Evolutionary conservation across 2,888 invertebrate species (phyloP).

Genomic region (Sympetrum striolatum): DNA sequence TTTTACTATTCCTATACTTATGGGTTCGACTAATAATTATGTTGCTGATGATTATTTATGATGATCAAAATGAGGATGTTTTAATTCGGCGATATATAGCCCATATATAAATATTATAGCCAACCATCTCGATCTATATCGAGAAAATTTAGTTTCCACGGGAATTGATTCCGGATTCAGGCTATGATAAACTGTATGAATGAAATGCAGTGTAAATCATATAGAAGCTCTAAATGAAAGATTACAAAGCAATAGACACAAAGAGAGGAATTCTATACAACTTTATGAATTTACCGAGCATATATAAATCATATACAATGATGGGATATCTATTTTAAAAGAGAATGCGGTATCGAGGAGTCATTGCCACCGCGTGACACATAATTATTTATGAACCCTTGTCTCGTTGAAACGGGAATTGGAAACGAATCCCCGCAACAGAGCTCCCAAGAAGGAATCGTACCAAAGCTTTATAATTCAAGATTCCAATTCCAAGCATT

Average conservation of each 20-base stretch:
- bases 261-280: neutral
- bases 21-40: no score
- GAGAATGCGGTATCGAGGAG: neutral
- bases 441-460: neutral
- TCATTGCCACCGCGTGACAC: neutral
- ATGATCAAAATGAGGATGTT: no score
- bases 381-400: slow-evolving; percentile 3
- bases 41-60: no score
- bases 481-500: neutral
- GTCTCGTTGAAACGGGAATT: neutral
- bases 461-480: slow-evolving; percentile 9
- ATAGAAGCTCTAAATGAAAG: no score
- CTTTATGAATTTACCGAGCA: neutral
- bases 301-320: neutral
- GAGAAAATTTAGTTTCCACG: no score
- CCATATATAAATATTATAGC: no score
- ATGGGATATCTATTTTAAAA: neutral
- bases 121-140: no score
- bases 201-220: no score
- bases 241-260: neutral
- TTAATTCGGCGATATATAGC: no score
- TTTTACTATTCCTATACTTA: no score
- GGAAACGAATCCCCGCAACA: neutral
- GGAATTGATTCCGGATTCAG: no score
- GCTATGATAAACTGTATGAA: no score